These are phyloP conservation scores for Rhynchotus rufescens DNA, from an alignment of 2,797 vertebrate genomes.

Conservation along the genomic window DNA sequence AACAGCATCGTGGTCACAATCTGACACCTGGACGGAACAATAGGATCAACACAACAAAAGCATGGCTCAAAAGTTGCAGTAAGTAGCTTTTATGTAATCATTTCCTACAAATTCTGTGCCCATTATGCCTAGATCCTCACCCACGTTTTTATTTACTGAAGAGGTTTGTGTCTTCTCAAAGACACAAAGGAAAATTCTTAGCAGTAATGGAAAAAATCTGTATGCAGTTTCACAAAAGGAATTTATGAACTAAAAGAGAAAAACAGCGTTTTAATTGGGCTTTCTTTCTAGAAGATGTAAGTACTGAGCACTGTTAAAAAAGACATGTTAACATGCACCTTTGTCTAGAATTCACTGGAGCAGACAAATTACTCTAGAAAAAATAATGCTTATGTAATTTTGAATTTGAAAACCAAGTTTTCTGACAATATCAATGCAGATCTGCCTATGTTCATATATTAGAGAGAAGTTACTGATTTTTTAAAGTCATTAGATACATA, in stretches of 20 bases:
- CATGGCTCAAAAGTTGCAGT: background rate
- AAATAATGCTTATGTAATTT: background rate
- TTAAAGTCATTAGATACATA: no score
- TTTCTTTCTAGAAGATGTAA: background rate
- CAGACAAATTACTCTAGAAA: background rate
- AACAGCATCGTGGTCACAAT: background rate
- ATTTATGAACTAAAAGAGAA: background rate
- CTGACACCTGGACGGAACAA: background rate
- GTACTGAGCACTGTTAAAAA: background rate
- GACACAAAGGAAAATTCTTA: background rate
- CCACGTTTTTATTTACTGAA: background rate
- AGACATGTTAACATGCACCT: background rate
- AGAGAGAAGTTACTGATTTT: background rate
- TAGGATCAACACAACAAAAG: background rate
- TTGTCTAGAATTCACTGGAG: background rate
- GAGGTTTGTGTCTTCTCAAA: background rate
- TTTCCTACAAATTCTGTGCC: background rate
- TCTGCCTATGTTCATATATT: background rate
- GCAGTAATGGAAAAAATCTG: background rate
- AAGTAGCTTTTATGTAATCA: background rate
- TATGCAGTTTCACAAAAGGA: background rate
- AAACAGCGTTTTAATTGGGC: fast-evolving
- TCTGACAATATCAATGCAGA: background rate
- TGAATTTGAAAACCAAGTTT: background rate
- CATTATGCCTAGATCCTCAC: background rate